These are phyloP conservation scores for Conistra vaccinii DNA, from an alignment of 2,888 invertebrate species.

Conservation along the genomic window DNA sequence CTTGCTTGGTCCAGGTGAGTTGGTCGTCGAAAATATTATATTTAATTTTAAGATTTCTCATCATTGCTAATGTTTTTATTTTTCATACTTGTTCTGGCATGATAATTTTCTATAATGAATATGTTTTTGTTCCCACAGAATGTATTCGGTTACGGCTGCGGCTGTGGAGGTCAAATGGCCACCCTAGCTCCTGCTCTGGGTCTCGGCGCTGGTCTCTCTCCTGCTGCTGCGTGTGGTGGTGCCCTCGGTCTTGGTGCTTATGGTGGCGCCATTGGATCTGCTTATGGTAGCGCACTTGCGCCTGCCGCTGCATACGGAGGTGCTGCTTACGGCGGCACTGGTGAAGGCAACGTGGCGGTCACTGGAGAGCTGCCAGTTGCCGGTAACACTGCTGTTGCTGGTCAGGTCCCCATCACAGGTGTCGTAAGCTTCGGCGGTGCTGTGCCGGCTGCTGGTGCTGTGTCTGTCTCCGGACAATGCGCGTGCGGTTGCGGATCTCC, in stretches of 20 bases:
- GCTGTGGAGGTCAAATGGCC: slow-evolving; percentile 1
- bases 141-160: neutral
- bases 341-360: slow-evolving; percentile 72
- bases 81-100: neutral
- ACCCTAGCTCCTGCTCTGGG: neutral
- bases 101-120: neutral
- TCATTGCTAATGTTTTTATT: neutral
- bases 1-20: too few species aligned
- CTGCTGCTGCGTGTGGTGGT: neutral
- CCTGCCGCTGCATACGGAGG: neutral
- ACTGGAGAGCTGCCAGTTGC: slow-evolving; percentile 65
- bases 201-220: neutral
- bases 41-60: neutral
- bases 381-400: slow-evolving; percentile 51
- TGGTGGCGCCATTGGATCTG: too few species aligned
- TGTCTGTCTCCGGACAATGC: slow-evolving; percentile 46
- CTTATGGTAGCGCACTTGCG: neutral
- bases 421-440: slow-evolving; percentile 58
- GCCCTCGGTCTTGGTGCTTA: neutral
- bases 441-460: slow-evolving; percentile 49
- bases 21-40: too few species aligned
- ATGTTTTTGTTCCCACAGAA: neutral
- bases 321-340: slow-evolving; percentile 44
- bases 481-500: slow-evolving; percentile 45
- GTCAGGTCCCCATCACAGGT: slow-evolving; percentile 70